Percentiles rank a stretch among this genome's conserved stretches.
Conservation (phyloP, 1,140 invertebrate species). For the Alviniconcha marisindica region DNA sequence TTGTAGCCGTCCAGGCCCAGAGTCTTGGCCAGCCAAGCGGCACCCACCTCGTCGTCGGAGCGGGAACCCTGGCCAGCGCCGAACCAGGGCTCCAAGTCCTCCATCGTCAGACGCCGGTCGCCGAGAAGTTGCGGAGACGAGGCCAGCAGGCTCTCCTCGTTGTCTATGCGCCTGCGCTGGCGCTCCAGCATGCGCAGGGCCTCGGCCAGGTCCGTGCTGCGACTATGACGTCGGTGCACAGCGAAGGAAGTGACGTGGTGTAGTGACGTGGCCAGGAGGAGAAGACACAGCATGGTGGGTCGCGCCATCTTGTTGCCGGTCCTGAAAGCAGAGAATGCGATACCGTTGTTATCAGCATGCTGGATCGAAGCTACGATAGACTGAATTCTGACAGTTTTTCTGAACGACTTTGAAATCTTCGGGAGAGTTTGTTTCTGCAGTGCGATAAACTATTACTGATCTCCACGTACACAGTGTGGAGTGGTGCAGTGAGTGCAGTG, state of each 20-base stretch:
- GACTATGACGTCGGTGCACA: constrained; percentile 26
- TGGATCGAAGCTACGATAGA: too few relatives aligned
- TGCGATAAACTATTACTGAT: too few relatives aligned
- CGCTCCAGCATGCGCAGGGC: constrained; percentile 47
- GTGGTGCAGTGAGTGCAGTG: too few relatives aligned
- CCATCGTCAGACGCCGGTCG: background rate
- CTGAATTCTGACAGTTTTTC: too few relatives aligned
- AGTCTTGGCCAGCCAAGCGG: constrained; percentile 23
- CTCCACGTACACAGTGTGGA: too few relatives aligned
- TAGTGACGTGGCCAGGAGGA: constrained; percentile 13
- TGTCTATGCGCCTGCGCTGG: constrained; percentile 35
- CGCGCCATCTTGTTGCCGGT: constrained; percentile 1
- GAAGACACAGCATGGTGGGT: background rate
- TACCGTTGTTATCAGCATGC: too few relatives aligned
- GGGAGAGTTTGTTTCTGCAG: too few relatives aligned
- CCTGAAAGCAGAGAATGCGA: constrained; percentile 18
- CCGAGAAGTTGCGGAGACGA: background rate
- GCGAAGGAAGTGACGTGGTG: constrained; percentile 43
- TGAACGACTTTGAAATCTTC: too few relatives aligned
- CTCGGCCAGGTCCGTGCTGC: constrained; percentile 37
- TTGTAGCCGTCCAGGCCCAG: background rate
- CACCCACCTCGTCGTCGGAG: background rate
- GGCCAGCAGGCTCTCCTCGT: constrained; percentile 11
- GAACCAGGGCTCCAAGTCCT: constrained; percentile 45
- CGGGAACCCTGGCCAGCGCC: background rate